Evolutionary conservation across 2,888 invertebrate genomes (phyloP), one percentile per base, ranked within the genome.

Genomic region (Epirrhoe tristata): DNA sequence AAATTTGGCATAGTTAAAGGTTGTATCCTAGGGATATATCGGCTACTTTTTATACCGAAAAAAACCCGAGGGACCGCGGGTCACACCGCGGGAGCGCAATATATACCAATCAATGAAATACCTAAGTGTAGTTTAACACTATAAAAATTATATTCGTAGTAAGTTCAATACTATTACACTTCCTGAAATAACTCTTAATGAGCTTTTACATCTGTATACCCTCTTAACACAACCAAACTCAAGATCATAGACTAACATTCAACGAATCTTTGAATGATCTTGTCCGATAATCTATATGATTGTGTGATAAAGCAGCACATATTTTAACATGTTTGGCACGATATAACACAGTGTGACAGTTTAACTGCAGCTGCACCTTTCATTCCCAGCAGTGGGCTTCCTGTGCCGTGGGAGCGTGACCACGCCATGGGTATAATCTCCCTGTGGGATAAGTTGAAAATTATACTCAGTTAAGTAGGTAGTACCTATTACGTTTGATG

Each of bases 401-500:
- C 83, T 85, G 63, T 83, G 85, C 5, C 90, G 80, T 0, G 86
- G 82, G 1, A 92, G 74, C 0, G 85, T 89, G 16, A 92, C 90
- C 14, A 84, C 76, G 0, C 85, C 82, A 1, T 83, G 84, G 0
- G 85, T 83, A 6, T 80, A 75, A 48, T 92, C 92, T 0, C 91
- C 92, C 92, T 92, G 85, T 0, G 77, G 55, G 3, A 77, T 63
- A 32, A 58, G 16, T 43, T 16, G 57, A 51, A 34, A 14, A 6
- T 12, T 2, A 36, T 36, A 39, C 74, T 24, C 3, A 24, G 24
- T 24, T 24, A 24, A n/a, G n/a, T n/a, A n/a, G n/a, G n/a, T n/a
- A n/a, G n/a, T n/a, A n/a, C n/a, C n/a, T n/a, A n/a, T n/a, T n/a
- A n/a, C n/a, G n/a, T n/a, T n/a, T n/a, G n/a, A n/a, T n/a, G n/a